A percentile compares a stretch with the other conserved stretches of the same genome.
phyloP scores from a whole-genome alignment of 1,140 invertebrate genomes.

The Pseudomyrmex cubaensis region DNA sequence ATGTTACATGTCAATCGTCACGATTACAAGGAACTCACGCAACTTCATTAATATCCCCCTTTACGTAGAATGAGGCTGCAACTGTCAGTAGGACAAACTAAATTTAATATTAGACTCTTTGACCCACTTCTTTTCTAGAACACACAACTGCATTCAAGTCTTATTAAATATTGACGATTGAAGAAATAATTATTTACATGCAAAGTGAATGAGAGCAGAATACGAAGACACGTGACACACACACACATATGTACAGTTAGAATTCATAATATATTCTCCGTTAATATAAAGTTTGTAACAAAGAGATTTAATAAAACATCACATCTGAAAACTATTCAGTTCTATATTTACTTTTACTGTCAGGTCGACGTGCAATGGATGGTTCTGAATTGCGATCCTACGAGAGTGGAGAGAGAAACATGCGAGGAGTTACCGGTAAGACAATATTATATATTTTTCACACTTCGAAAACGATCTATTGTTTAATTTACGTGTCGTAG shows the following conservation, averaged over 20 bases:
- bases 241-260: background rate
- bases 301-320: background rate
- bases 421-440: conserved; percentile 90
- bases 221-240: too few relatives aligned
- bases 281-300: too few relatives aligned
- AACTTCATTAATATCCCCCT: conserved; percentile 69
- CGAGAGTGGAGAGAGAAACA: conserved; percentile 88
- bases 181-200: background rate
- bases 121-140: conserved; percentile 12
- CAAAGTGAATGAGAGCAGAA: background rate
- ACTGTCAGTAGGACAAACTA: conserved; percentile 54
- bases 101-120: conserved; percentile 68
- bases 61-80: conserved; percentile 38
- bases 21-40: conserved; percentile 65
- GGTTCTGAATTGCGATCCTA: conserved; percentile 92
- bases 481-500: conserved; percentile 61
- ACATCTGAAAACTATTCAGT: background rate
- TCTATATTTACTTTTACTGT: background rate
- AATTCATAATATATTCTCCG: background rate
- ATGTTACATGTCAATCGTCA: conserved; percentile 35
- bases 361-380: conserved; percentile 94
- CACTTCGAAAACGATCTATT: conserved; percentile 32
- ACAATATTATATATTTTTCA: conserved; percentile 40
- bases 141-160: background rate
- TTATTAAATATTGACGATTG: background rate